phyloP scores from a whole-genome alignment of 2,888 invertebrate genomes.

The Pardosa pseudoannulata region DNA sequence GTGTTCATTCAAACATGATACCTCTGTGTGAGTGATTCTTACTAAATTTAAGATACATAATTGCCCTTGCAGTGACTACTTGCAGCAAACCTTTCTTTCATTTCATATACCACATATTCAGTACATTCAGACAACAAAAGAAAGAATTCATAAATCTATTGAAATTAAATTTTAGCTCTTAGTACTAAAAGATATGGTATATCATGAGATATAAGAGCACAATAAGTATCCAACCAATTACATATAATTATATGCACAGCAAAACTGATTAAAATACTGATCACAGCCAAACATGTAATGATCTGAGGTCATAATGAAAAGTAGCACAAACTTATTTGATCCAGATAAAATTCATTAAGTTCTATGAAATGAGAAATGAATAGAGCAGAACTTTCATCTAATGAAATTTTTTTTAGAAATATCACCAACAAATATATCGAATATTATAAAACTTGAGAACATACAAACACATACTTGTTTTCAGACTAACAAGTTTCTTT shows the following conservation, averaged over 20 bases:
- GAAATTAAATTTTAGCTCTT: neutral
- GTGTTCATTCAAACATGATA: conserved; percentile 8
- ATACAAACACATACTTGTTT: neutral
- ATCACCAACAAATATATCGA: neutral
- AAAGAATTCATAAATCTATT: neutral
- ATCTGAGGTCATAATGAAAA: conserved; percentile 9
- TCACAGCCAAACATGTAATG: conserved; percentile 56
- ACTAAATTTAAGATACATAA: neutral
- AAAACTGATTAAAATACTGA: conserved; percentile 60
- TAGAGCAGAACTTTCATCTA: conserved; percentile 10
- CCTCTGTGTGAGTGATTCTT: neutral
- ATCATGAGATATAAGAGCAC: conserved; percentile 14
- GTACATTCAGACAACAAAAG: neutral
- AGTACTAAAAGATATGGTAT: conserved; percentile 9
- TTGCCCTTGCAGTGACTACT: conserved; percentile 16
- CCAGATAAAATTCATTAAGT: neutral
- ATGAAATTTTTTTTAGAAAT: conserved; percentile 6
- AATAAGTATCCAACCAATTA: conserved; percentile 18
- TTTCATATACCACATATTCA: conserved; percentile 11
- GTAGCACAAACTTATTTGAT: conserved; percentile 17
- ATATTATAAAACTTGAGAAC: neutral
- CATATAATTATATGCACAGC: conserved; percentile 36
- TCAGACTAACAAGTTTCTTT: neutral
- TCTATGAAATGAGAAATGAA: neutral
- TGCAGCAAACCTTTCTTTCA: conserved; percentile 8